A percentile compares a stretch with the other conserved stretches of the same genome.
Conservation (phyloP, 2,113 vertebrate species). For the Mirounga angustirostris region DNA sequence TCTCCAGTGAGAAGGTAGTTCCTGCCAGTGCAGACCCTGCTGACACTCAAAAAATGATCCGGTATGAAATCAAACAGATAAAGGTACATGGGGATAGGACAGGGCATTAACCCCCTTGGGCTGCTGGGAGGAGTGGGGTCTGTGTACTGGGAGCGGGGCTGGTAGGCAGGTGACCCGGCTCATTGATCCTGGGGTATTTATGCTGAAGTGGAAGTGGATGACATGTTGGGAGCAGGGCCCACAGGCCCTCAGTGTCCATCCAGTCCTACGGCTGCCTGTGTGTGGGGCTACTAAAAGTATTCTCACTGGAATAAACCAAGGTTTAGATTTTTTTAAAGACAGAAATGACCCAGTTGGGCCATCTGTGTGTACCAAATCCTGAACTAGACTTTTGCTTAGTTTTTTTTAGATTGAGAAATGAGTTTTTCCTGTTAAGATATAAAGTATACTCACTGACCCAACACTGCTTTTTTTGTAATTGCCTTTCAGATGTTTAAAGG, state of each 20-base stretch:
- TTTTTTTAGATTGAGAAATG: slow-evolving; percentile 43
- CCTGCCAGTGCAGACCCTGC: slow-evolving; percentile 90
- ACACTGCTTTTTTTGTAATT: slow-evolving; percentile 55
- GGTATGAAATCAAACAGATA: slow-evolving; percentile 97
- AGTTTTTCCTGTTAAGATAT: not conserved
- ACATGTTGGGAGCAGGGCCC: not conserved
- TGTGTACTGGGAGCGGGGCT: not conserved
- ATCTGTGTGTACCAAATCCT: not conserved
- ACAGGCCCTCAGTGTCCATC: not conserved
- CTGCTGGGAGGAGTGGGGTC: slow-evolving; percentile 45
- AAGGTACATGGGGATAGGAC: slow-evolving; percentile 91
- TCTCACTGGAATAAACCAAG: not conserved
- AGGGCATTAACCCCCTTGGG: not conserved
- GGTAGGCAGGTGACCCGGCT: not conserved
- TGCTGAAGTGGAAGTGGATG: not conserved
- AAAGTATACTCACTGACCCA: not conserved
- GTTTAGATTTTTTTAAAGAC: not conserved
- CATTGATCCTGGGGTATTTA: not conserved
- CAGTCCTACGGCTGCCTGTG: not conserved
- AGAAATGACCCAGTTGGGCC: not conserved
- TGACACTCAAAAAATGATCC: slow-evolving; percentile 93
- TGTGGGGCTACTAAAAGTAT: not conserved
- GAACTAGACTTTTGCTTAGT: not conserved
- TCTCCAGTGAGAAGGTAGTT: slow-evolving; percentile 94
- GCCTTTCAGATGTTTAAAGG: slow-evolving; percentile 96